A percentile compares a stretch with the other conserved stretches of the same genome.
Conservation (phyloP, 2,888 invertebrate genomes). For the Meta bourneti region DNA sequence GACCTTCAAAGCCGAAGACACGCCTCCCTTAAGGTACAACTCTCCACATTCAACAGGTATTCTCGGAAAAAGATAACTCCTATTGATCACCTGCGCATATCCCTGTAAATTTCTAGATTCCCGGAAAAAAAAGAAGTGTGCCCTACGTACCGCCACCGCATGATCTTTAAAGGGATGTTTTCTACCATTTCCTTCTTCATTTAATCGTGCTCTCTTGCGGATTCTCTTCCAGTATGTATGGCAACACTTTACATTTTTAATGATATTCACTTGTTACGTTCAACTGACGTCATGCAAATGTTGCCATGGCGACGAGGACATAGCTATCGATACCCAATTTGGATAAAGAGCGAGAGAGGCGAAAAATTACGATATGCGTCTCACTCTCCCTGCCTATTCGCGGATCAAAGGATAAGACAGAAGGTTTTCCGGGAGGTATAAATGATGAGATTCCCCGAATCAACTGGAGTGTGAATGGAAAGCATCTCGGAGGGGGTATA, state of each 20-base stretch:
- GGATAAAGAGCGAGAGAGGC: constrained; percentile 4
- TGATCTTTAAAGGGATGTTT: background rate
- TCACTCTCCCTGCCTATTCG: background rate
- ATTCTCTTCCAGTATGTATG: constrained; percentile 32
- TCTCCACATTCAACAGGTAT: background rate
- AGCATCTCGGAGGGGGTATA: background rate
- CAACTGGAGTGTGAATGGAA: constrained; percentile 10
- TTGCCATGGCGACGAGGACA: constrained; percentile 50
- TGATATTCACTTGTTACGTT: constrained; percentile 66
- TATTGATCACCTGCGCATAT: background rate
- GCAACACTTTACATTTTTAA: constrained; percentile 64
- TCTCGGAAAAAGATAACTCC: background rate
- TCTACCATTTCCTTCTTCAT: background rate
- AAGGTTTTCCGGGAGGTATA: constrained; percentile 3
- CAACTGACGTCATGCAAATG: constrained; percentile 58
- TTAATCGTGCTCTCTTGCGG: constrained; percentile 9
- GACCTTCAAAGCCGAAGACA: background rate
- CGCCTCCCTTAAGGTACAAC: background rate
- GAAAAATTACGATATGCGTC: background rate
- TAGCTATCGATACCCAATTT: constrained; percentile 41
- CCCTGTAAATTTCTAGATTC: background rate
- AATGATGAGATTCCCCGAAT: background rate
- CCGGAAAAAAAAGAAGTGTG: background rate
- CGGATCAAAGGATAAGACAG: background rate
- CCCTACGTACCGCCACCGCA: background rate